Base-by-base conservation (phyloP, 2,797 vertebrate species). In the Acridotheres tristis region DNA sequence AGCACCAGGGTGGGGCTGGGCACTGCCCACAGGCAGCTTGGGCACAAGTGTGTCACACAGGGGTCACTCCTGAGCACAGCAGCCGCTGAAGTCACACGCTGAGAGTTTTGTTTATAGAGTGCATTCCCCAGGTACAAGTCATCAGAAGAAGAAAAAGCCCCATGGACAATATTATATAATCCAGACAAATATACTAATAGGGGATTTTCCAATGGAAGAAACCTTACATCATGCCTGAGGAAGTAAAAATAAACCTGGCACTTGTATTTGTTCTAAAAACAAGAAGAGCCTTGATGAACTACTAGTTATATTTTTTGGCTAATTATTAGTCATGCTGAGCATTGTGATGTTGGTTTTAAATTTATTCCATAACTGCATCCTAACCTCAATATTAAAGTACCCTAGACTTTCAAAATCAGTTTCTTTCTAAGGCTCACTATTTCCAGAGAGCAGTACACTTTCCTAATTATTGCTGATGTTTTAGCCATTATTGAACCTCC, bases 141-240 rank as follows among this genome's bases (percentile, higher is more conserved):
- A 90, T 81, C 76, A 91, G 27, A 22, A 96, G 90, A 76, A 84
- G 85, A 96, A 91, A 95, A 96, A 85, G 23, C 14, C 66, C 73
- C 66, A 83, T 58, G 77, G 77, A 93, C 88, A 80, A 34, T 93
- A 83, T 96, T 91, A 96, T 87, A 84, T 93, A 95, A 84, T 94
- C 85, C 51, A 88, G 63, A 86, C 83, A 97, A 96, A 90, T 92
- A 91, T 81, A 88, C 88, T 96, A 97, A 85, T 63, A 94, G 94
- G 93, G 93, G 96, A 93, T 96, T 97, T 97, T 97, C 96, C 95
- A 95, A 38, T 94, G 93, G 92, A 96, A 91, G 86, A 96, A 97
- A 91, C 85, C 91, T 97, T 92, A 96, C 89, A 85, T 97, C 94
- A 97, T 96, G 62, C 74, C 88, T 79, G 66, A 90, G 89, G 63